Conservation (phyloP, 2,113 vertebrate genomes). For the Trochalopteron elliotii region DNA sequence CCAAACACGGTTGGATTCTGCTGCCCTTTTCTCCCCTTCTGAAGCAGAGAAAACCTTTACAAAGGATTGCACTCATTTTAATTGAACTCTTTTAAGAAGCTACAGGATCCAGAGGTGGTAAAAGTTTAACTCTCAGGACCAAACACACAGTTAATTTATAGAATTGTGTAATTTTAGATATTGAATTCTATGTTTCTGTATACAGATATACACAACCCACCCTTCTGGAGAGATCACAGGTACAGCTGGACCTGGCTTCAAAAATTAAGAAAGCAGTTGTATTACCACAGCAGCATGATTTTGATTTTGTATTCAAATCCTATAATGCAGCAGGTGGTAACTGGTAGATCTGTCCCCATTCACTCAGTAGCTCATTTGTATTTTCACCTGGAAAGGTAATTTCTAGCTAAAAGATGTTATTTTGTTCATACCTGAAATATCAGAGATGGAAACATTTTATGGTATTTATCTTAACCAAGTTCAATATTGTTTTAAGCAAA, state of each 20-base stretch:
- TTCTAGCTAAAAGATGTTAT: neutral
- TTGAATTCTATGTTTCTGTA: neutral
- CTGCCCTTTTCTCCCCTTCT: neutral
- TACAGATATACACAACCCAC: neutral
- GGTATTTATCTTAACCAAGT: neutral
- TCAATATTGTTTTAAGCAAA: neutral
- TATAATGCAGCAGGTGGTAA: neutral
- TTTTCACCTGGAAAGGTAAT: neutral
- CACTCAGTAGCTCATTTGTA: neutral
- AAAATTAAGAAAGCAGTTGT: neutral
- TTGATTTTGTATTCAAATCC: neutral
- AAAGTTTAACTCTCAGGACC: neutral
- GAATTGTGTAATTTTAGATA: neutral
- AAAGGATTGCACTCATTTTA: neutral
- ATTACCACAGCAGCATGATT: neutral
- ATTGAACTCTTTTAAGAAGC: neutral
- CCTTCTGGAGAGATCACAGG: neutral
- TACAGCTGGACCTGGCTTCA: neutral
- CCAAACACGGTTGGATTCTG: neutral
- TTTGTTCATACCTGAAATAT: neutral
- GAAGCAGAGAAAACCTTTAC: neutral
- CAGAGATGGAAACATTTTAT: neutral
- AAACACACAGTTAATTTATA: neutral
- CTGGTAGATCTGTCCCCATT: neutral
- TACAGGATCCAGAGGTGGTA: neutral